A percentile compares a stretch with the other conserved stretches of the same genome.
Evolutionary conservation across 1,140 invertebrate species (phyloP).

Genomic region (Drosophila sechellia): DNA sequence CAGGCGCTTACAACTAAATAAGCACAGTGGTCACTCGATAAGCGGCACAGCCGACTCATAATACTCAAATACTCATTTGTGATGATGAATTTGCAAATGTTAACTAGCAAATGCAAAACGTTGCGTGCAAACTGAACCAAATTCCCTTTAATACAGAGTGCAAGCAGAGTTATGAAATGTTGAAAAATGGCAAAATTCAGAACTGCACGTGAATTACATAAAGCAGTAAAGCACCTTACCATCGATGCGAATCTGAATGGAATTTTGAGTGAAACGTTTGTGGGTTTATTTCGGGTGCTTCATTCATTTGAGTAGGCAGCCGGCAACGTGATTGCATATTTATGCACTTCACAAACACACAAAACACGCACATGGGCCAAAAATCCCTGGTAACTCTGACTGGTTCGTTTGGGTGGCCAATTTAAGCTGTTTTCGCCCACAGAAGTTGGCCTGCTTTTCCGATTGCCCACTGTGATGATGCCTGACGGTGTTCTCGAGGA

Average conservation of each 20-base stretch:
- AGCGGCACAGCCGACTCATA: background rate
- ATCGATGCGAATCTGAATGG: background rate
- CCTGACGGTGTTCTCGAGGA: slow-evolving; percentile 14
- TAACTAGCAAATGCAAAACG: no score
- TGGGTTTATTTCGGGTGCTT: background rate
- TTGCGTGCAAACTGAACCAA: no score
- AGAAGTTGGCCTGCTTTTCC: slow-evolving; percentile 12
- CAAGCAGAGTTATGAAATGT: no score
- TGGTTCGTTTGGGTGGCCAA: background rate
- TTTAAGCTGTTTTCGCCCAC: background rate
- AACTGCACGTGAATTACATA: no score
- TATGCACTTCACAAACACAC: background rate
- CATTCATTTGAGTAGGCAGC: background rate
- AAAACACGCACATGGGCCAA: background rate
- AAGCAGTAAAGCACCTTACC: no score
- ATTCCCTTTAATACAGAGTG: no score
- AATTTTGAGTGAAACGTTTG: no score
- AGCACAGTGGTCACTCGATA: background rate
- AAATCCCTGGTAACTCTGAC: background rate
- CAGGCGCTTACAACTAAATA: slow-evolving; percentile 4
- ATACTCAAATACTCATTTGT: no score
- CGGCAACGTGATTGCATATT: background rate
- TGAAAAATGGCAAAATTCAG: no score
- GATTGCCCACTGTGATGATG: slow-evolving; percentile 12
- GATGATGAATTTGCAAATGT: no score